Conservation (phyloP, 2,888 invertebrate species). For the Unio delphinus region DNA sequence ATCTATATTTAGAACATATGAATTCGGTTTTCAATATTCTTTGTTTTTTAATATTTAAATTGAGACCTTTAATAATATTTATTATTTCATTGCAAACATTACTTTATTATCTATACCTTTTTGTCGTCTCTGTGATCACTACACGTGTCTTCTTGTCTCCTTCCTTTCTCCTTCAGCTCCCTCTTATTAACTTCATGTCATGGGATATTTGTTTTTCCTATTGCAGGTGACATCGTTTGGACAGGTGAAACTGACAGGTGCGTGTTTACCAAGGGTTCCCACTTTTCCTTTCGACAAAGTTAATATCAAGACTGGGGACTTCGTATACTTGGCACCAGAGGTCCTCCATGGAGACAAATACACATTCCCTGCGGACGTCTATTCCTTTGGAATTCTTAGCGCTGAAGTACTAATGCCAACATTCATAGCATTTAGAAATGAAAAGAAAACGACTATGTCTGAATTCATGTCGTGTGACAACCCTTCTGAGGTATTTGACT, state of each 20-base stretch:
- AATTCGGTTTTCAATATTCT: too few species aligned
- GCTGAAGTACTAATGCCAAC: conserved; percentile 23
- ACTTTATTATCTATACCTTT: not conserved
- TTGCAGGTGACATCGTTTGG: conserved; percentile 36
- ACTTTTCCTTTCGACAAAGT: conserved; percentile 39
- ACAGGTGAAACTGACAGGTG: conserved; percentile 50
- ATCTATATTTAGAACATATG: not conserved
- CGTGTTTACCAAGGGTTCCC: conserved; percentile 52
- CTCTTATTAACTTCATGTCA: not conserved
- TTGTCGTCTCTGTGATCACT: not conserved
- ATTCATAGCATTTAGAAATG: conserved; percentile 10
- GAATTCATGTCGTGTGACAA: conserved; percentile 24
- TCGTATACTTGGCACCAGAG: conserved; percentile 60
- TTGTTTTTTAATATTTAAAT: too few species aligned
- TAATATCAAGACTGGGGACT: conserved; percentile 34
- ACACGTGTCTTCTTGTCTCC: not conserved
- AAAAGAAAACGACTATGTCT: conserved; percentile 18
- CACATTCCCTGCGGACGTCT: conserved; percentile 55
- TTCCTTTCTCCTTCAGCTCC: not conserved
- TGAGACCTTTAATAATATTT: too few species aligned
- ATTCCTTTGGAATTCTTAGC: conserved; percentile 41
- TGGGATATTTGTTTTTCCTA: not conserved
- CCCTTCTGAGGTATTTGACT: conserved; percentile 26
- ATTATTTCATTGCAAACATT: not conserved
- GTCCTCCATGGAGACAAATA: conserved; percentile 58